Evolutionary conservation across 2,113 vertebrate species (phyloP), one percentile per base, ranked within the genome.

Genomic region (Rissa tridactyla): DNA sequence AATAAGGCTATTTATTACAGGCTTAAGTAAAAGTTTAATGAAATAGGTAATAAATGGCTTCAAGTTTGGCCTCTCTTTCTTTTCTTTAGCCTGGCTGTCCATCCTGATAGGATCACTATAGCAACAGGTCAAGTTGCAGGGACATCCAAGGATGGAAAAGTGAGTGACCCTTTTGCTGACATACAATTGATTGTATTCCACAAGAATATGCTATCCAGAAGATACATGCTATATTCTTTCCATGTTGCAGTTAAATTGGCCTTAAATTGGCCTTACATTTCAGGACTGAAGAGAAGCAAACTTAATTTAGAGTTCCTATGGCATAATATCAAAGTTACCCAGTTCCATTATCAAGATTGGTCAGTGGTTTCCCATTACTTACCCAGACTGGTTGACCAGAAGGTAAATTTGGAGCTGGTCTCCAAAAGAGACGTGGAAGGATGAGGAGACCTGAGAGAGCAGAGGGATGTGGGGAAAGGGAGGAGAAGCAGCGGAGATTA

Each of bases 91-190:
- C 98, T 99, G 85, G 99, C 99, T 32, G 98, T 99, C 96, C 99
- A 99, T 96, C 99, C 99, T 36, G 99, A 99, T 94, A 99, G 99
- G 98, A 99, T 99, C 98, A 99, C 99, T 90, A 99, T 99, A 98
- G 99, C 99, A 96, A 99, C 99, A 26, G 99, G 99, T 80, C 99
- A 99, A 97, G 99, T 99, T 75, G 99, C 99, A 15, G 99, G 99
- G 81, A 99, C 99, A 21, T 99, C 99, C n/a, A 98, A 98, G 90
- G 99, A 99, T 91, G 99, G 99, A 78, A 99, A 99, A 98, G 99
- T 99, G 98, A 99, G 98, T 97, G 58, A 27, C 54, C n/a, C 13
- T 30, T 90, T 91, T 94, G 14, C n/a, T 57, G 27, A 44, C 25
- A 3, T 61, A 8, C 25, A 69, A n/a, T 73, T 40, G 18, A 17